Evolutionary conservation across 2,797 vertebrate species (phyloP), one percentile per base, ranked within the genome.

Genomic region (Syngnathus rostellatus): DNA sequence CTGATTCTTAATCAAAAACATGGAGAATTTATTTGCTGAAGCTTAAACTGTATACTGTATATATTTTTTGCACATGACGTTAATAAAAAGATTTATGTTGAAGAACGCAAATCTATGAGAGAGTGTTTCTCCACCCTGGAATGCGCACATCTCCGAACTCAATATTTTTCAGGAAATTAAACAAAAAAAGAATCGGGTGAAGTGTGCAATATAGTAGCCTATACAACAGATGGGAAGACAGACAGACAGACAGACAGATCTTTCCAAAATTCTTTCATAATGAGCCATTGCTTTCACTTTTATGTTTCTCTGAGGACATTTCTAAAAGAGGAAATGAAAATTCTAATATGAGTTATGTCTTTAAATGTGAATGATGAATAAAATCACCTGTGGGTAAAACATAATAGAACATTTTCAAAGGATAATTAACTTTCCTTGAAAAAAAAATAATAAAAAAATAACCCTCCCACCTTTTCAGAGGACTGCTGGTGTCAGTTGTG

Each of bases 21-120:
- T 80, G 79, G 68, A 81, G 54, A 75, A 65, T 77, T 87, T 88
- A 40, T 86, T 86, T 79, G 81, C 83, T 86, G 89, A 75, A 85
- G 83, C 71, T 84, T 82, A 83, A 90, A 85, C 72, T 83, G 78
- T 88, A 88, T 40, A 81, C 89, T 87, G 85, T 87, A 81, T 79
- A 31, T 8, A 39, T 65, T 5, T 17, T 57, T 82, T 84, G 78
- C 79, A 70, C 82, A 87, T 84, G 46, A 78, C 77, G 80, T 74
- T 12, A 88, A 81, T 83, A 85, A 87, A 82, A 77, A 83, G 84
- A 89, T 79, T 84, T 71, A 65, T 66, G 46, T 81, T 72, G 68
- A 63, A 8, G 50, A 62, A 62, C 5, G 41, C 9, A 2, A 11
- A 19, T 16, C 14, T 40, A 19, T 17, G 8, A 59, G 37, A 6